Evolutionary conservation across 1,140 invertebrate genomes (phyloP).

Genomic region (Prorops nasuta): DNA sequence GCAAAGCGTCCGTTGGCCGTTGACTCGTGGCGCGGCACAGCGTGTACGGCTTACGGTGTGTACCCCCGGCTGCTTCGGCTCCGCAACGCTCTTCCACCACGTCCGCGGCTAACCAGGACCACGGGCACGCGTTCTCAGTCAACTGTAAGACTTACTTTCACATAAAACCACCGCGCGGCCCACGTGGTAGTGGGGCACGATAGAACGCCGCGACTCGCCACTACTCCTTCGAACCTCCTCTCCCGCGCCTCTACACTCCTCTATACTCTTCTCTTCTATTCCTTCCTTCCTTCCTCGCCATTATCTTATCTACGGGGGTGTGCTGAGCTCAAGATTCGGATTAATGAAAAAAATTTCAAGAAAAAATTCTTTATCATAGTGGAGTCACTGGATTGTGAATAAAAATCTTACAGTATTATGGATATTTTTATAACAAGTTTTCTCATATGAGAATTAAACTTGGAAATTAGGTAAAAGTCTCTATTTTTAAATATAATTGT

Average conservation of each 20-base stretch:
- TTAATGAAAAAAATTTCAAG: no score
- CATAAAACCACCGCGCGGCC: conserved; percentile 32
- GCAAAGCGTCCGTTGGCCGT: background rate
- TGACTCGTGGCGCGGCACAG: background rate
- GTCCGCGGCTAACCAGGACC: conserved; percentile 23
- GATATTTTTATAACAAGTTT: no score
- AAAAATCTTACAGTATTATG: no score
- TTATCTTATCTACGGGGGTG: no score
- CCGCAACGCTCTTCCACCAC: background rate
- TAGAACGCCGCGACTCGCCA: conserved; percentile 5
- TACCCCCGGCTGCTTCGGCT: background rate
- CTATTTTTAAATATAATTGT: no score
- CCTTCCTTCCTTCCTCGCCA: conserved; percentile 15
- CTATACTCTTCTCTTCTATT: conserved; percentile 13
- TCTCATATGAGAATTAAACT: no score
- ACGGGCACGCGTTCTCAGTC: conserved; percentile 46
- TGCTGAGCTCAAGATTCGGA: no score
- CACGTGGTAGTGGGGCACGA: conserved; percentile 30
- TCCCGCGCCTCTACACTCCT: no score
- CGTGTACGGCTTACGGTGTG: background rate
- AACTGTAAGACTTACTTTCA: conserved; percentile 51
- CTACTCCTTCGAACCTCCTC: conserved; percentile 6
- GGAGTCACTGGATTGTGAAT: no score
- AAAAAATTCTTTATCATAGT: no score
- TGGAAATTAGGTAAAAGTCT: no score